Conservation (phyloP, 2,797 vertebrate species). For the Caiman crocodilus region DNA sequence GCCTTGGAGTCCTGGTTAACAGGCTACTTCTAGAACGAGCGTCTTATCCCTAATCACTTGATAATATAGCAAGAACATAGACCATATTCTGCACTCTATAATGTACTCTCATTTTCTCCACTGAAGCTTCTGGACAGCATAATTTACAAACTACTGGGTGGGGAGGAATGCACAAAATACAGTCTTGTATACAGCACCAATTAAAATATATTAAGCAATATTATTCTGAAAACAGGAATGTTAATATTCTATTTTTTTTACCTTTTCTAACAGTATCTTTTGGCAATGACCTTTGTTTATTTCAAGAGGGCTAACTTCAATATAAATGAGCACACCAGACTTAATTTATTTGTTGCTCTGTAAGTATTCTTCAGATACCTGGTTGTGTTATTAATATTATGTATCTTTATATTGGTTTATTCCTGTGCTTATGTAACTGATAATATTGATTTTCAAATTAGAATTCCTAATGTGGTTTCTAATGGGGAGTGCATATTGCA, state of each 20-base stretch:
- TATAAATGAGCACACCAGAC: slow-evolving; percentile 89
- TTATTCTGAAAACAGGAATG: slow-evolving; percentile 37
- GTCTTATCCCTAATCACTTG: neutral
- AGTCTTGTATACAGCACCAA: neutral
- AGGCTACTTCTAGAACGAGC: neutral
- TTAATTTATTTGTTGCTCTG: slow-evolving; percentile 96
- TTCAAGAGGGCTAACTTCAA: slow-evolving; percentile 95
- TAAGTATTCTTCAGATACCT: slow-evolving; percentile 84
- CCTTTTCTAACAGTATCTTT: slow-evolving; percentile 90
- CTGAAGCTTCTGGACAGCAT: neutral
- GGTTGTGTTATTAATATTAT: slow-evolving; percentile 9
- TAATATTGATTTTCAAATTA: neutral
- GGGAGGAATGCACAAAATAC: neutral
- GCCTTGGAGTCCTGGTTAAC: neutral
- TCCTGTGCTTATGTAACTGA: neutral
- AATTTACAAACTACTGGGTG: neutral
- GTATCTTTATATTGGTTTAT: neutral
- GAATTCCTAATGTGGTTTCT: neutral
- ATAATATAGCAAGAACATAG: neutral
- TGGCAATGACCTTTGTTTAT: slow-evolving; percentile 98
- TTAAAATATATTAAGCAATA: slow-evolving; percentile 20
- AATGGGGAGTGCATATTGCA: neutral
- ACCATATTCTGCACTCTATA: neutral
- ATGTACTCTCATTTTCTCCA: neutral
- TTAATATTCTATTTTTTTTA: slow-evolving; percentile 66